Percentiles rank a stretch among this genome's conserved stretches.
These are phyloP conservation scores for Chondrosia reniformis DNA, from an alignment of 37 sponge, comb jelly and placozoan genomes.

Conservation along the genomic window DNA sequence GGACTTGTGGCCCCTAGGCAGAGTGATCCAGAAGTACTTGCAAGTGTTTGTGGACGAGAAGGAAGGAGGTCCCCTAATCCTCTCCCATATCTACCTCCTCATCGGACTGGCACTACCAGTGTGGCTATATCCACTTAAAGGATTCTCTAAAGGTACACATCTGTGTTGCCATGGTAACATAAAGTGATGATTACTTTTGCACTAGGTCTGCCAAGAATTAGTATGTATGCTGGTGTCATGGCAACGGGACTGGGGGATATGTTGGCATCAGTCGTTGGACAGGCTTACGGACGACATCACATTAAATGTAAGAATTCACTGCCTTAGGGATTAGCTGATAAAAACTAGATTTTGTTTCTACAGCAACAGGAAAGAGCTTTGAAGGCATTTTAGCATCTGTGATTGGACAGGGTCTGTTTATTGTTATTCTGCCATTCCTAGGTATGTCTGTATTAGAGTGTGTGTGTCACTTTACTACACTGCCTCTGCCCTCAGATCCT, in stretches of 20 bases:
- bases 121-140: conserved; percentile 69
- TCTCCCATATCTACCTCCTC: conserved; percentile 88
- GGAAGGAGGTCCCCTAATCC: conserved; percentile 59
- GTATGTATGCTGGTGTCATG: conserved; percentile 82
- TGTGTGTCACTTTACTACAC: not conserved
- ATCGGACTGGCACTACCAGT: conserved; percentile 77
- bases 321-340: too few species aligned
- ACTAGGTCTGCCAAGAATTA: conserved; percentile 36
- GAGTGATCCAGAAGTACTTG: conserved; percentile 37
- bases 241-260: conserved; percentile 83
- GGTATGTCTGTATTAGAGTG: conserved; percentile 25
- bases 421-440: conserved; percentile 27
- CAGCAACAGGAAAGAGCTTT: conserved; percentile 67
- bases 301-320: too few species aligned
- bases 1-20: conserved; percentile 78
- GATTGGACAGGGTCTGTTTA: conserved; percentile 39
- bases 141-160: conserved; percentile 25
- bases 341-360: too few species aligned
- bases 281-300: conserved; percentile 50
- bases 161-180: not conserved
- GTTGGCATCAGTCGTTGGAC: conserved; percentile 73
- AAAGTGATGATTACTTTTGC: not conserved
- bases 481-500: conserved; percentile 3
- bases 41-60: conserved; percentile 42
- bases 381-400: conserved; percentile 55